Evolutionary conservation across 2,113 vertebrate species (phyloP).

Genomic region (Furnarius figulus): DNA sequence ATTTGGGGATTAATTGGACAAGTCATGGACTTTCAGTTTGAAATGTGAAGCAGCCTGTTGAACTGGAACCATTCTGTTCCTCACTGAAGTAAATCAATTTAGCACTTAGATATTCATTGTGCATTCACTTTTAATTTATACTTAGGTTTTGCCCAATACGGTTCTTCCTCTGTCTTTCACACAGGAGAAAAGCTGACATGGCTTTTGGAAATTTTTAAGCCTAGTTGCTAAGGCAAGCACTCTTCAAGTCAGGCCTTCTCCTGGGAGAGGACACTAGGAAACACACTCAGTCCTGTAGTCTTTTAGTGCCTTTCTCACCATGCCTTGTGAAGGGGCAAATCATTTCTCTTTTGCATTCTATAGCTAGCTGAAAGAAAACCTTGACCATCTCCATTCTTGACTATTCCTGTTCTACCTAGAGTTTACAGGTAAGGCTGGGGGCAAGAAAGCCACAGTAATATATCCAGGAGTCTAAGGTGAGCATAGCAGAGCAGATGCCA

Average conservation of each 20-base stretch:
- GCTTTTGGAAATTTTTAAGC: neutral
- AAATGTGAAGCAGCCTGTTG: neutral
- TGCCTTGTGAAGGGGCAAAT: neutral
- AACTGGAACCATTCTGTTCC: neutral
- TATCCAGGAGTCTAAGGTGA: rapidly evolving
- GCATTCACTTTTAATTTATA: neutral
- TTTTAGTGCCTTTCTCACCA: neutral
- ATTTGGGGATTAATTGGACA: neutral
- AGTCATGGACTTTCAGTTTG: neutral
- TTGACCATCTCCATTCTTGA: neutral
- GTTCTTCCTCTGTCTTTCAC: neutral
- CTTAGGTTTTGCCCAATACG: neutral
- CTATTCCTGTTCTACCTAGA: neutral
- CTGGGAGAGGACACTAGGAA: neutral
- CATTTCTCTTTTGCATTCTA: neutral
- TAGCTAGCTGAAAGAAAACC: neutral
- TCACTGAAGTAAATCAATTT: neutral
- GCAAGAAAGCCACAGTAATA: neutral
- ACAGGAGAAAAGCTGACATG: neutral
- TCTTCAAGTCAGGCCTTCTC: neutral
- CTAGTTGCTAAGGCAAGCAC: neutral
- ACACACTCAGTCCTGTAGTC: neutral
- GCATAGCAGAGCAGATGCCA: neutral
- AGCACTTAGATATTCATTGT: neutral
- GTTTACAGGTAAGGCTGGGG: neutral